A percentile compares a stretch with the other conserved stretches of the same genome.
phyloP scores from a whole-genome alignment of 2,113 vertebrate species.

The Recurvirostra avosetta region DNA sequence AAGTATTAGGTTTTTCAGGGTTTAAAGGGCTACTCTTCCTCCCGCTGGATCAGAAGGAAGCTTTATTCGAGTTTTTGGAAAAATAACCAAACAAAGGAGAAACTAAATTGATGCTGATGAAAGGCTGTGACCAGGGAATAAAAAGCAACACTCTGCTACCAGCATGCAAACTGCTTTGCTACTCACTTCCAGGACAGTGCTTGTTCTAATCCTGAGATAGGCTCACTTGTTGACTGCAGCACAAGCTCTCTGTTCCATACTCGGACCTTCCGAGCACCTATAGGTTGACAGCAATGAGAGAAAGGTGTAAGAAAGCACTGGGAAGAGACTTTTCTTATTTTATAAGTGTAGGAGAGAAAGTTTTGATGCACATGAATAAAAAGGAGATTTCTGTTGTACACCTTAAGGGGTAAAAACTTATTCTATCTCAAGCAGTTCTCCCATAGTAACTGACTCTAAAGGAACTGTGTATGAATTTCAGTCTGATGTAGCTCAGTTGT shows the following conservation, averaged over 20 bases:
- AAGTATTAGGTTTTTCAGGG: neutral
- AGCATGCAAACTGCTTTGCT: neutral
- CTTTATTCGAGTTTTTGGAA: neutral
- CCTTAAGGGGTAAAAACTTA: neutral
- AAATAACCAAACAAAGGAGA: neutral
- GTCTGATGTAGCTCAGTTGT: neutral
- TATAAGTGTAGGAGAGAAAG: neutral
- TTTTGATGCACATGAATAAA: neutral
- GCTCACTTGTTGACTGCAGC: slow-evolving; percentile 92
- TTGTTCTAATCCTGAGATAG: slow-evolving; percentile 87
- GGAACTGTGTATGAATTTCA: neutral
- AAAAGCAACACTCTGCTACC: neutral
- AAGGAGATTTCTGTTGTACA: neutral
- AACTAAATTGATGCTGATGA: neutral
- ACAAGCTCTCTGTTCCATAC: slow-evolving; percentile 90
- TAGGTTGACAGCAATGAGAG: neutral
- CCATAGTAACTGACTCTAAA: neutral
- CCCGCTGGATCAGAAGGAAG: neutral
- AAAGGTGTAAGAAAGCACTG: neutral
- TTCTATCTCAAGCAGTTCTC: neutral
- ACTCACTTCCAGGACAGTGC: slow-evolving; percentile 93
- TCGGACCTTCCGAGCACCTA: slow-evolving; percentile 82
- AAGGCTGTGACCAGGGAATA: neutral
- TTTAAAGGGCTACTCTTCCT: neutral
- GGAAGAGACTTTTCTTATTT: neutral